Conservation (phyloP, 2,888 invertebrate species). For the Chrysomela aeneicollis region DNA sequence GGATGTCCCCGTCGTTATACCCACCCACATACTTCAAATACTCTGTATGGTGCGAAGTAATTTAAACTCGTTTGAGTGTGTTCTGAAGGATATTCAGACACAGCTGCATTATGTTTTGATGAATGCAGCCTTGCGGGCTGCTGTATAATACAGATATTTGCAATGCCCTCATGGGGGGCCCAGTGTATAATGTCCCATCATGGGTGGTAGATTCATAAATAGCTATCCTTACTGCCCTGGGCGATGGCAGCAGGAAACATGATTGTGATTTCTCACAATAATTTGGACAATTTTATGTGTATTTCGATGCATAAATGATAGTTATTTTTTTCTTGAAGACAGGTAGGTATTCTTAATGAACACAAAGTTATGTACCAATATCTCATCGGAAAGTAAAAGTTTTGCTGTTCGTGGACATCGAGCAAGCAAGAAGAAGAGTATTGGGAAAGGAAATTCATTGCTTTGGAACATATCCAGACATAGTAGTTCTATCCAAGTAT, state of each 20-base stretch:
- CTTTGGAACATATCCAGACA: too few relatives aligned
- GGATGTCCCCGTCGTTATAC: too few relatives aligned
- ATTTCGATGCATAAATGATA: too few relatives aligned
- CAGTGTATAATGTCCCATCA: neutral
- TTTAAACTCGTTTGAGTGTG: neutral
- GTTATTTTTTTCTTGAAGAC: too few relatives aligned
- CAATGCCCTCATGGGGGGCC: neutral
- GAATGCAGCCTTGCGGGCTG: neutral
- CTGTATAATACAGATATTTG: neutral
- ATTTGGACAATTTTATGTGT: too few relatives aligned
- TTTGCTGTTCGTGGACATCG: too few relatives aligned
- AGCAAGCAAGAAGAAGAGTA: too few relatives aligned
- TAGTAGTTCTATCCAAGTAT: too few relatives aligned
- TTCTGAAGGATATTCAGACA: neutral
- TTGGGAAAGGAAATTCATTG: too few relatives aligned
- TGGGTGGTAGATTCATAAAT: neutral
- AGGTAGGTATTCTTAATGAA: too few relatives aligned
- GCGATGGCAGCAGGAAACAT: neutral
- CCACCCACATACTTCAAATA: neutral
- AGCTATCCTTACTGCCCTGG: neutral
- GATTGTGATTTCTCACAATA: neutral
- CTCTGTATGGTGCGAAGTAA: neutral
- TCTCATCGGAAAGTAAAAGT: too few relatives aligned
- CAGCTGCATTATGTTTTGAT: neutral
- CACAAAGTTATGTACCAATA: too few relatives aligned